These are phyloP conservation scores for Drosophila dives DNA, from an alignment of 2,888 invertebrate genomes.

Conservation along the genomic window DNA sequence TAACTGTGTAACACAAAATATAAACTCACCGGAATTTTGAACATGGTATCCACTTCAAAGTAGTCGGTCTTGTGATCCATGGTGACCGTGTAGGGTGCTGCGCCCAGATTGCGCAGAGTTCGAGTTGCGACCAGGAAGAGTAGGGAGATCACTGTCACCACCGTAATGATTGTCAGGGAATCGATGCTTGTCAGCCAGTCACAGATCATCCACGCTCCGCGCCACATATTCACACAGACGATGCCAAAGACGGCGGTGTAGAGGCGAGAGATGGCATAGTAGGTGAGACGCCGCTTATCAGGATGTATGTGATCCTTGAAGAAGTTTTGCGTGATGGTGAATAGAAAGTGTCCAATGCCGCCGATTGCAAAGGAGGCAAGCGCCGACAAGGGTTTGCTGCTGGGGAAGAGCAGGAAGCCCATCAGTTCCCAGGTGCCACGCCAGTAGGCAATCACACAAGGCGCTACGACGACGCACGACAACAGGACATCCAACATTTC, in stretches of 20 bases:
- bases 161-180: slow-evolving; percentile 86
- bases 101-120: slow-evolving; percentile 91
- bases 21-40: slow-evolving; percentile 90
- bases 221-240: slow-evolving; percentile 94
- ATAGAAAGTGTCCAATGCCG: slow-evolving; percentile 88
- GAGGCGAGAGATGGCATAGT: slow-evolving; percentile 89
- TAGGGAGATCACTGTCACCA: slow-evolving; percentile 88
- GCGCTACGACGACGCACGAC: slow-evolving; percentile 90
- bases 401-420: slow-evolving; percentile 89
- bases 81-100: slow-evolving; percentile 92
- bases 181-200: slow-evolving; percentile 89
- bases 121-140: slow-evolving; percentile 89
- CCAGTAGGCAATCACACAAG: slow-evolving; percentile 94
- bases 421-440: slow-evolving; percentile 93
- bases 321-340: slow-evolving; percentile 89
- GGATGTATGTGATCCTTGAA: slow-evolving; percentile 88
- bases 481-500: slow-evolving; percentile 90
- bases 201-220: slow-evolving; percentile 91
- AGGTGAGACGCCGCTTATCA: slow-evolving; percentile 88
- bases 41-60: slow-evolving; percentile 94
- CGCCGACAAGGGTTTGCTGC: slow-evolving; percentile 87
- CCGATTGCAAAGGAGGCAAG: slow-evolving; percentile 90
- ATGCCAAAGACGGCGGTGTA: slow-evolving; percentile 92
- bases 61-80: slow-evolving; percentile 91
- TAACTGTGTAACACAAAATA: background rate